Base-by-base conservation (phyloP, 2,888 invertebrate genomes). In the Polydrusus tereticollis region DNA sequence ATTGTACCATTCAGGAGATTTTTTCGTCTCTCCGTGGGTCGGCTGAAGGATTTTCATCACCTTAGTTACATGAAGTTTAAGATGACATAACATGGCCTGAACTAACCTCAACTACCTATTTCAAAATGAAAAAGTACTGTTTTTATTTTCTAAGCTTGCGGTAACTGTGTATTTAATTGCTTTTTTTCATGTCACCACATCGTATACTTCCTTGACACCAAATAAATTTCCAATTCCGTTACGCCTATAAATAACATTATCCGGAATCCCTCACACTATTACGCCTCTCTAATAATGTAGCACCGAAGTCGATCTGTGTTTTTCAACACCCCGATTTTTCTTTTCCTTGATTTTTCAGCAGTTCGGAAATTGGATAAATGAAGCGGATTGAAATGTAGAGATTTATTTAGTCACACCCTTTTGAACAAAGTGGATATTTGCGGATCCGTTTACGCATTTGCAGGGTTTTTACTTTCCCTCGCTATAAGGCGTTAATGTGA, bases 401-500 rank as follows among this genome's bases (percentile, higher is more conserved):
- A 55, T 55, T 55, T 55, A 26, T n/a, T n/a, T n/a, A n/a, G 52
- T 55, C 29, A 55, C 52, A 55, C 52, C 29, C 16, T 55, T 55
- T 29, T 55, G 52, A 55, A 23, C 52, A 55, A 55, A 55, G 52
- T 55, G 52, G 52, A 29, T 55, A 29, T 55, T 55, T 29, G 52
- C 29, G 16, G 52, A 55, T 26, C 21, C 16, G 10, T 55, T 55
- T 8, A 55, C 7, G 52, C 16, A 2, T 29, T 55, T 33, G 29
- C 18, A 55, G 16, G 52, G 52, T 16, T 52, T 52, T 50, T 23
- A 50, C 29, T 29, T 29, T 55, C 3, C 3, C 29, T 52, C 29
- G 52, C 6, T 29, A 29, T 23, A n/a, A 0, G 3, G 16, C n/a
- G 3, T 47, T 47, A 21, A 47, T n/a, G 14, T 41, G 47, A 10